Conservation (phyloP, 2,797 vertebrate species). For the Myioborus melanocephalus region DNA sequence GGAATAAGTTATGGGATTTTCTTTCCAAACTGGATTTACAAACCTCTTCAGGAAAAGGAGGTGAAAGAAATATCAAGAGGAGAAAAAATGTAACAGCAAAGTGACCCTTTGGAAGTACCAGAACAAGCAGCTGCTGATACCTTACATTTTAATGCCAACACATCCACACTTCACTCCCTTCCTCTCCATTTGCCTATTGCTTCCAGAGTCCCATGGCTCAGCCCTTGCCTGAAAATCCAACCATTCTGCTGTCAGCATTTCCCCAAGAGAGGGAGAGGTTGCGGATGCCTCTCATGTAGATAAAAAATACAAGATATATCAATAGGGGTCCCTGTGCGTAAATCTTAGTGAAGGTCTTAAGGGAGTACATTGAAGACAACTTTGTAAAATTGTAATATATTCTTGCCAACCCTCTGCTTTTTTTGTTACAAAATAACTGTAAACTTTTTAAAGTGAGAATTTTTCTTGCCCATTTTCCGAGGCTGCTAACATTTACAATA, state of each 20-base stretch:
- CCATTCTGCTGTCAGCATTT: background rate
- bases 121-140: background rate
- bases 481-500: background rate
- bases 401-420: fast-evolving
- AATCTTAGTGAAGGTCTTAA: background rate
- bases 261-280: background rate
- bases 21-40: background rate
- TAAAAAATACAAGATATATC: background rate
- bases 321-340: background rate
- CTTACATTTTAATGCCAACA: background rate
- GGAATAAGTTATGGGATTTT: fast-evolving
- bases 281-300: too few species aligned
- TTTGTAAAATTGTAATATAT: background rate
- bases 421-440: background rate
- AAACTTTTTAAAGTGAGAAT: background rate
- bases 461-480: background rate
- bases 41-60: background rate
- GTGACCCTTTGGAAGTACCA: background rate
- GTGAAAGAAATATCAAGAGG: background rate
- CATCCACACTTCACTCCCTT: background rate
- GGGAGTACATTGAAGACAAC: background rate
- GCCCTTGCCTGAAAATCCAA: background rate
- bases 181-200: background rate
- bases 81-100: background rate
- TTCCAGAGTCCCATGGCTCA: background rate